Evolutionary conservation across 30 jellyfish, hydroid and myxozoan genomes (phyloP).

Genomic region (Cassiopea xamachana): DNA sequence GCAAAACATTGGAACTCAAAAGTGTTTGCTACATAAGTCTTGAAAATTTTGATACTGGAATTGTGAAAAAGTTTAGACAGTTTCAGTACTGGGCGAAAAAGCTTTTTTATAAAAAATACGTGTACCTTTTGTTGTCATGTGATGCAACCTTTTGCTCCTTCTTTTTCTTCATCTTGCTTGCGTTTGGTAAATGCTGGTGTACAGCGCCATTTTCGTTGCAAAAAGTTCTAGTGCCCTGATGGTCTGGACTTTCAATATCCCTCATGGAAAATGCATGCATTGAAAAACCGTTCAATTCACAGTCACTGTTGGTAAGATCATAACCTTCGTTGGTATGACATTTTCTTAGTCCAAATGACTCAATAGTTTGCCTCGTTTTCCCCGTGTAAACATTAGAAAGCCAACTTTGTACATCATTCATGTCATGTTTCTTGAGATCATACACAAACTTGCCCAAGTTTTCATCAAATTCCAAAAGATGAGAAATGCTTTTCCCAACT

Average conservation of each 20-base stretch:
- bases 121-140: background rate
- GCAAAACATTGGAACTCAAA: too few species aligned
- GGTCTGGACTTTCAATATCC: constrained; percentile 58
- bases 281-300: background rate
- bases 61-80: background rate
- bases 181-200: background rate
- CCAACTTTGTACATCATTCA: constrained; percentile 46
- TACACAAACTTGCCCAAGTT: constrained; percentile 19
- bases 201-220: constrained; percentile 23
- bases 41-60: too few species aligned
- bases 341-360: background rate
- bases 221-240: constrained; percentile 7
- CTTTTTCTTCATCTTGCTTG: constrained; percentile 15
- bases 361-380: background rate
- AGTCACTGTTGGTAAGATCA: background rate
- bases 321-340: background rate
- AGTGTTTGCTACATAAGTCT: too few species aligned
- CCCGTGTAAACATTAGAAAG: constrained; percentile 49
- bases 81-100: background rate
- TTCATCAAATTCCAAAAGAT: constrained; percentile 37
- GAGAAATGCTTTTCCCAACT: constrained; percentile 2
- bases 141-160: background rate
- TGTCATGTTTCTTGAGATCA: constrained; percentile 9
- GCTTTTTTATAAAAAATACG: background rate
- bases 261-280: constrained; percentile 44